Base-by-base conservation (phyloP, 2,888 invertebrate genomes). In the Ptilodon capucinus region DNA sequence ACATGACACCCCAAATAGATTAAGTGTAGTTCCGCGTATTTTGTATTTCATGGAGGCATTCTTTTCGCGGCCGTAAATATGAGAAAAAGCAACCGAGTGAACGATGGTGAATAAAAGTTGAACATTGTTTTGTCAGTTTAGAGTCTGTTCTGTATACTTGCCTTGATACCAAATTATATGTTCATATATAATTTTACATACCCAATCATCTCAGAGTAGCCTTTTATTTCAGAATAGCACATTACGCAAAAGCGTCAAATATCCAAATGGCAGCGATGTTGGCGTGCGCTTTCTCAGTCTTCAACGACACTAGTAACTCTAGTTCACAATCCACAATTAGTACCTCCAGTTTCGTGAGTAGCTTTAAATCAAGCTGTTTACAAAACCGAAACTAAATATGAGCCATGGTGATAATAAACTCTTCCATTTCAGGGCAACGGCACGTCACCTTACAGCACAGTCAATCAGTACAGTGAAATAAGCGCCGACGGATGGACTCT, bases 241-340 rank as follows among this genome's bases (percentile, higher is more conserved):
- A 97, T 81, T 97, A 95, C 77, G 96, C 96, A 0, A 92, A 93
- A 60, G 93, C 95, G 44, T 93, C 94, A 5, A 98, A 98, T 80
- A 92, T 98, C 13, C 99, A 99, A 88, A 98, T 97, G 83, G 97
- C 98, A 3, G 98, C 98, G 1, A 97, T 98, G 95, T 78, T 98
- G 48, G 95, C 96, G 54, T 98, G 98, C 76, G 94, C 96, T 1
- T 97, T 98, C 82, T 95, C 96, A 50, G 92, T 94, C 47, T 93
- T 93, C 64, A 92, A 92, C 35, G 92, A 93, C 51, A 84, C 88
- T 9, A 81, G 79, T 42, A 88, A 86, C 54, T 86, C 86, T 13
- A 84, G 91, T 63, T 93, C 93, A 57, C 93, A 93, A 65, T 93
- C 93, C 1, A 92, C 93, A 8, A 84, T 85, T 35, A 88, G 88